phyloP scores from a whole-genome alignment of 2,888 invertebrate genomes.

The Acleris literana region DNA sequence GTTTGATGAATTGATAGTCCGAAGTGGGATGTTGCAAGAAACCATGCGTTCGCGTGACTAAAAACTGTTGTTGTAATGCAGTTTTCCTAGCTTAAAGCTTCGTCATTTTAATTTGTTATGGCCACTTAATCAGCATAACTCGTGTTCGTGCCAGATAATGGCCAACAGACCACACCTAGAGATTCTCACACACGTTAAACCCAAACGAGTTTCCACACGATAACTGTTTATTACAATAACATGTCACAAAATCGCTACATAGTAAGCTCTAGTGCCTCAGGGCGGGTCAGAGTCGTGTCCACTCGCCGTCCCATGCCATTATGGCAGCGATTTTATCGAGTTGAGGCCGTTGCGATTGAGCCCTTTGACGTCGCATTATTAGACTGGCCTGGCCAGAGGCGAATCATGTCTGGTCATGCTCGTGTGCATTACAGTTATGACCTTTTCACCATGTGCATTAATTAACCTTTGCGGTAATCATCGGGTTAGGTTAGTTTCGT shows the following conservation, averaged over 20 bases:
- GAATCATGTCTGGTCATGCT: conserved; percentile 20
- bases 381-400: conserved; percentile 34
- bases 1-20: too few relatives aligned
- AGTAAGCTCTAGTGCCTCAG: conserved; percentile 52
- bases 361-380: conserved; percentile 39
- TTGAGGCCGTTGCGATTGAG: conserved; percentile 46
- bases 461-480: conserved; percentile 21
- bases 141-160: conserved; percentile 17
- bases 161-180: conserved; percentile 21
- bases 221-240: conserved; percentile 34
- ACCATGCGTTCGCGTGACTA: too few relatives aligned
- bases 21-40: too few relatives aligned
- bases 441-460: conserved; percentile 15
- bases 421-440: conserved; percentile 22
- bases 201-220: conserved; percentile 30
- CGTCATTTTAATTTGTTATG: too few relatives aligned
- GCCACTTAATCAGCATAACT: too few relatives aligned
- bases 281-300: conserved; percentile 53
- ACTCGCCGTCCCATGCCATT: conserved; percentile 48
- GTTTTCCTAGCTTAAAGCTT: too few relatives aligned
- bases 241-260: conserved; percentile 31
- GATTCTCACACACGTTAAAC: conserved; percentile 6
- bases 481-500: conserved; percentile 8
- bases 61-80: too few relatives aligned
- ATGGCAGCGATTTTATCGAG: conserved; percentile 58